These are phyloP conservation scores for Epinephelus awoara DNA, from an alignment of 2,797 vertebrate genomes.

Conservation along the genomic window DNA sequence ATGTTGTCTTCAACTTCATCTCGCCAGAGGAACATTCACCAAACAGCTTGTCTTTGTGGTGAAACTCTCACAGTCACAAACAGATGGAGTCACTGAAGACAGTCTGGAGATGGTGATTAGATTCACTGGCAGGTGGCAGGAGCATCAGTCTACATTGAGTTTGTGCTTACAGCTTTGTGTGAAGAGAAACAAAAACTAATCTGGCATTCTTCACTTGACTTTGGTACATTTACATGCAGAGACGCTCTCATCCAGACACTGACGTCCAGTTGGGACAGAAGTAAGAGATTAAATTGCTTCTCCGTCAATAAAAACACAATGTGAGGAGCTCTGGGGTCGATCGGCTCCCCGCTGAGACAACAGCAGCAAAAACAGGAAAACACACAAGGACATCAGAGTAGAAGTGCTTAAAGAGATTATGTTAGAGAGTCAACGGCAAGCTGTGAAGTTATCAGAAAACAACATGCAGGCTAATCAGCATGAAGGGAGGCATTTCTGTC, in stretches of 20 bases:
- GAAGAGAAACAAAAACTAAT: not conserved
- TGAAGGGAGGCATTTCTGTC: no score
- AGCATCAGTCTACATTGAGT: not conserved
- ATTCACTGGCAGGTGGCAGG: not conserved
- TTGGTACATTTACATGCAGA: constrained; percentile 1
- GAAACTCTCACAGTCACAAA: not conserved
- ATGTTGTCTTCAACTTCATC: not conserved
- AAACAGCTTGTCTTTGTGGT: not conserved
- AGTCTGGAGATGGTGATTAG: not conserved
- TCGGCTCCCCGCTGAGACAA: not conserved
- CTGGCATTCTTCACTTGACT: not conserved
- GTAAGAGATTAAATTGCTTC: not conserved
- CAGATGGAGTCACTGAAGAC: not conserved
- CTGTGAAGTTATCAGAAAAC: not conserved
- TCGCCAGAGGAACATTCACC: not conserved
- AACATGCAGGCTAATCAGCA: not conserved
- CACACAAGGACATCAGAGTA: not conserved
- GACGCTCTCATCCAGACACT: not conserved
- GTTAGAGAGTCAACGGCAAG: not conserved
- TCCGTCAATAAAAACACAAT: not conserved
- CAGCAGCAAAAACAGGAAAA: not conserved
- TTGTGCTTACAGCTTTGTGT: not conserved
- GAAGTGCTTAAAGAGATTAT: not conserved
- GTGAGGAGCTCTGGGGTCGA: not conserved
- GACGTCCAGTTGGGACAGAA: not conserved